Percentiles rank a stretch among this genome's conserved stretches.
Conservation (phyloP, 2,113 vertebrate species). For the Centrocercus urophasianus region DNA sequence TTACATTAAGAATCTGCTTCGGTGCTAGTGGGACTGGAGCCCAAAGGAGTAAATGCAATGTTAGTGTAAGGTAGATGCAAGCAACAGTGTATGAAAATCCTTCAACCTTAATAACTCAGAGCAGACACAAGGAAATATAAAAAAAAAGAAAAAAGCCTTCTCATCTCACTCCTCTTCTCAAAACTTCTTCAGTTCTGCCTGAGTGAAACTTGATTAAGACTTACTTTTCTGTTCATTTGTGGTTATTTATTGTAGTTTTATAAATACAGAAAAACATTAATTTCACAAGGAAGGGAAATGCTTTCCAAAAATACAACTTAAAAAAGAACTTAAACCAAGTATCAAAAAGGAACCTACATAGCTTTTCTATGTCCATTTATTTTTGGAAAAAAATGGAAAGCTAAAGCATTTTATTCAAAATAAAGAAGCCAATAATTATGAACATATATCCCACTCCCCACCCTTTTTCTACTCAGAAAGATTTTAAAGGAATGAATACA, state of each 20-base stretch:
- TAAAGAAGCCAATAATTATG: neutral
- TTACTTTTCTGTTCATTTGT: neutral
- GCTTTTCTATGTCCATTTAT: neutral
- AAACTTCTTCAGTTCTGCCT: neutral
- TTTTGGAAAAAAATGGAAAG: neutral
- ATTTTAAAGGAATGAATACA: neutral
- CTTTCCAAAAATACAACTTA: neutral
- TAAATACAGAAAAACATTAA: neutral
- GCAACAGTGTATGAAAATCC: neutral
- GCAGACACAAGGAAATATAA: neutral
- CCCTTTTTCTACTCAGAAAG: neutral
- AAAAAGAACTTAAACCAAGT: neutral
- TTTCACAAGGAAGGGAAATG: neutral
- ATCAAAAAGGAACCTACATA: neutral
- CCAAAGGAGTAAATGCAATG: neutral
- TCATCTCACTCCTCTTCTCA: neutral
- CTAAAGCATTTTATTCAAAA: neutral
- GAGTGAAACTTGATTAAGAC: neutral
- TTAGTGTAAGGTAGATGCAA: neutral
- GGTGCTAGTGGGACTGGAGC: neutral
- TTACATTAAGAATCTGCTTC: neutral
- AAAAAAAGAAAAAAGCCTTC: fast-evolving
- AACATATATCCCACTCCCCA: neutral
- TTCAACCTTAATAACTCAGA: neutral
- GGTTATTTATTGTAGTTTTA: neutral